These are phyloP conservation scores for Physella acuta DNA, from an alignment of 1,140 invertebrate species.

Conservation along the genomic window DNA sequence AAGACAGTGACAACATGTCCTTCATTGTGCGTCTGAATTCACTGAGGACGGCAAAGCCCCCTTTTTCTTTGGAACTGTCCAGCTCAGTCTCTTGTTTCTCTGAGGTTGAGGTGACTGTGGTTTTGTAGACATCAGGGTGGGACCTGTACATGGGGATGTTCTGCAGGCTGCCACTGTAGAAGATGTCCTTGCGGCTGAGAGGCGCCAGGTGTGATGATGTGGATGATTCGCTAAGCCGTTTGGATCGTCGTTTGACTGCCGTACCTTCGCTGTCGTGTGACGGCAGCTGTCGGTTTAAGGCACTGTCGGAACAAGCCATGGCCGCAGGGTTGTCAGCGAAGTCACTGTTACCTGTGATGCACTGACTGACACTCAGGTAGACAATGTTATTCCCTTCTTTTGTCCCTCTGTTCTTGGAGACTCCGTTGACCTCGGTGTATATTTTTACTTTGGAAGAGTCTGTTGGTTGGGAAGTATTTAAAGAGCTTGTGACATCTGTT, in stretches of 20 bases:
- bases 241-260: background rate
- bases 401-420: background rate
- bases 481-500: background rate
- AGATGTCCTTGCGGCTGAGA: conserved; percentile 82
- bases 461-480: background rate
- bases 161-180: conserved; percentile 80
- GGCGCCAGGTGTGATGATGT: conserved; percentile 5
- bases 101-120: conserved; percentile 36
- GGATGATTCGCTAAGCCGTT: conserved; percentile 3
- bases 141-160: conserved; percentile 66
- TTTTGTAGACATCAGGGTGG: conserved; percentile 40
- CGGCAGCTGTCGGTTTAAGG: conserved; percentile 27
- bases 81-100: background rate
- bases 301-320: conserved; percentile 36
- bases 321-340: background rate
- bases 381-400: background rate
- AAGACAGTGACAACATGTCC: conserved; percentile 81
- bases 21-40: conserved; percentile 63
- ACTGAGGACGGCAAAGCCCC: conserved; percentile 24
- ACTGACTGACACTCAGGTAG: conserved; percentile 11
- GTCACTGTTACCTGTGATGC: background rate
- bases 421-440: background rate
- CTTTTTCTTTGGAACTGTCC: background rate
- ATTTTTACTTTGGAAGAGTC: background rate
- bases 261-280: background rate